These are phyloP conservation scores for Nomada fucata DNA, from an alignment of 2,888 invertebrate genomes.

Conservation along the genomic window DNA sequence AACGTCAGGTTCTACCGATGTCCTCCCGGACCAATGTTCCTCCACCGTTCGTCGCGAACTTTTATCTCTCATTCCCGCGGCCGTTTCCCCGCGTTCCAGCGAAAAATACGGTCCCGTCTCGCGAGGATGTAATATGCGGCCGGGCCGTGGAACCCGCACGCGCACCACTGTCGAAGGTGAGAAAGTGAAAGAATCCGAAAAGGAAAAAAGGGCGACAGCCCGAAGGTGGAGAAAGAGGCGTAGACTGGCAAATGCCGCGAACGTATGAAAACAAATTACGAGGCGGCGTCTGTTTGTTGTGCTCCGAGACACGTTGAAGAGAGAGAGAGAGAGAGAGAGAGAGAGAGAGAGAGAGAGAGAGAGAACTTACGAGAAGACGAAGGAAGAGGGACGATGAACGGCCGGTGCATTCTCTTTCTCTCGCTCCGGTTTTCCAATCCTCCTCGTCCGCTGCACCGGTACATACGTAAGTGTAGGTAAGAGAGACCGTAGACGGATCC, in stretches of 20 bases:
- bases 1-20: not conserved
- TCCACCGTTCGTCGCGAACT: not conserved
- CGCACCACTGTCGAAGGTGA: constrained; percentile 57
- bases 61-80: not conserved
- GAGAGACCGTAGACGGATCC: constrained; percentile 71
- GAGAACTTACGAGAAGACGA: constrained; percentile 22
- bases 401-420: constrained; percentile 39
- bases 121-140: constrained; percentile 3
- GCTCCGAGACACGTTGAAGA: constrained; percentile 61
- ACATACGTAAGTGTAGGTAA: constrained; percentile 68
- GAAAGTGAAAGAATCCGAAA: constrained; percentile 55
- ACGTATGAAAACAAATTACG: constrained; percentile 83
- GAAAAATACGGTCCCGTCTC: constrained; percentile 31
- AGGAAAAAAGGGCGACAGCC: constrained; percentile 38
- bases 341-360: constrained; percentile 39
- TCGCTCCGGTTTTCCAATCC: constrained; percentile 54
- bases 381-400: constrained; percentile 32
- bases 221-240: constrained; percentile 72
- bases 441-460: constrained; percentile 45
- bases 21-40: not conserved
- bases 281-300: constrained; percentile 83
- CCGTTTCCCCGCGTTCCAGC: not conserved
- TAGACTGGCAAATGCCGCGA: constrained; percentile 78
- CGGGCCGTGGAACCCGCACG: not conserved
- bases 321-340: constrained; percentile 33